Percentiles rank a stretch among this genome's conserved stretches.
Conservation (phyloP, 2,888 invertebrate genomes). For the Trichacis sp. region DNA sequence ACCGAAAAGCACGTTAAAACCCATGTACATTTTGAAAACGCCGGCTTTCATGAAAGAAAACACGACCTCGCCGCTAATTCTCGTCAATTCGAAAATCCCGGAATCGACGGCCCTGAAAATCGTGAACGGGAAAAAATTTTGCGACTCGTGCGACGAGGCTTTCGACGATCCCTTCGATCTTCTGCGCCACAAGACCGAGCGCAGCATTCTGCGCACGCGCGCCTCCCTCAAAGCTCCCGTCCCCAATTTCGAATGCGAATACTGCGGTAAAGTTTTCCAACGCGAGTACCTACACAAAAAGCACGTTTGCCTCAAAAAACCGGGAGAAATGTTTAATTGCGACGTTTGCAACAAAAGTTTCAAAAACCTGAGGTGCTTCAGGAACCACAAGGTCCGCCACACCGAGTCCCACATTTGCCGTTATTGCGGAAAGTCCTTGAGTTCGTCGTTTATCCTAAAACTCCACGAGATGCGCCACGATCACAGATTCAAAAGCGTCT, state of each 20-base stretch:
- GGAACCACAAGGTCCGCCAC: constrained; percentile 65
- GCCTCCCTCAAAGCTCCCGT: constrained; percentile 53
- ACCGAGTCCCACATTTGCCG: constrained; percentile 70
- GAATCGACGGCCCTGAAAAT: not conserved
- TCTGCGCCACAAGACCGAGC: constrained; percentile 50
- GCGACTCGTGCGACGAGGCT: constrained; percentile 50
- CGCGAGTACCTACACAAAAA: too few relatives aligned
- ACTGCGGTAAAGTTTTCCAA: constrained; percentile 4
- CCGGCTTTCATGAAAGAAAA: too few relatives aligned
- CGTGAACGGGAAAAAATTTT: constrained; percentile 1
- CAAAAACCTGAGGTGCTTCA: constrained; percentile 71
- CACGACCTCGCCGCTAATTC: too few relatives aligned
- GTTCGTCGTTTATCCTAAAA: constrained; percentile 23
- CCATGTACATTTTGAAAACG: not conserved
- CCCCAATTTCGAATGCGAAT: constrained; percentile 72
- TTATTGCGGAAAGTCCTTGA: constrained; percentile 17
- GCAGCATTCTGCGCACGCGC: constrained; percentile 43
- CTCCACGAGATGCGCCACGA: constrained; percentile 59
- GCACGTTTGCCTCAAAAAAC: too few relatives aligned
- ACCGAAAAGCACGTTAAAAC: not conserved
- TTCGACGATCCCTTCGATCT: constrained; percentile 41
- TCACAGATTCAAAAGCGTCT: constrained; percentile 68
- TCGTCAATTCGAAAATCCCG: too few relatives aligned
- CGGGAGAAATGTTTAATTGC: constrained; percentile 53
- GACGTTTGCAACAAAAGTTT: constrained; percentile 71